Evolutionary conservation across 1,140 invertebrate genomes (phyloP), one percentile per base, ranked within the genome.

Genomic region (Lerema accius): DNA sequence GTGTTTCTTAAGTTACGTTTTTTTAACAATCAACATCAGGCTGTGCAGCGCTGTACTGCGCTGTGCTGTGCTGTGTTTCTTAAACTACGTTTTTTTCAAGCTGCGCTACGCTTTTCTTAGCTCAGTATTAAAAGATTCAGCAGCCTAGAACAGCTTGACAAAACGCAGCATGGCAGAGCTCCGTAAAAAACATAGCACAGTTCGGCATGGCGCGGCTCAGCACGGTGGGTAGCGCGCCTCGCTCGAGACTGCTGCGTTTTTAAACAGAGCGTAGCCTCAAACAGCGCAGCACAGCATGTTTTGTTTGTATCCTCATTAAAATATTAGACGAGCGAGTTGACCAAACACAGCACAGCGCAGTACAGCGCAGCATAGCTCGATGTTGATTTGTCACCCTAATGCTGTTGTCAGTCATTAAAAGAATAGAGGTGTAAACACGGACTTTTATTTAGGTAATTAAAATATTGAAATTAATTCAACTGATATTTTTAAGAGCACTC

Each of bases 401-500:
- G 9, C 37, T n/a, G 37, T 7, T 6, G 1, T 10, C n/a, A 0
- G 35, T n/a, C n/a, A n/a, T n/a, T n/a, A n/a, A n/a, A n/a, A n/a
- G n/a, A n/a, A n/a, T n/a, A n/a, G n/a, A n/a, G n/a, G n/a, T n/a
- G n/a, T n/a, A n/a, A n/a, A n/a, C n/a, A n/a, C n/a, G n/a, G n/a
- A n/a, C n/a, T n/a, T n/a, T n/a, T n/a, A n/a, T n/a, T n/a, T n/a
- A n/a, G n/a, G n/a, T n/a, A n/a, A n/a, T n/a, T n/a, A n/a, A n/a
- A n/a, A n/a, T n/a, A n/a, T n/a, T n/a, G n/a, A 42, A 11, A 56
- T 2, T 6, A 4, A 7, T 58, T 51, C 14, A 13, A 43, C 4
- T 32, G 14, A 15, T n/a, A 3, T 23, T 15, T 58, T 1, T 15
- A 3, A 45, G n/a, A 58, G 10, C 6, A 14, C 11, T 78, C 92